A percentile compares a stretch with the other conserved stretches of the same genome.
phyloP scores from a whole-genome alignment of 2,888 invertebrate genomes.

The Drosophila ustulata region DNA sequence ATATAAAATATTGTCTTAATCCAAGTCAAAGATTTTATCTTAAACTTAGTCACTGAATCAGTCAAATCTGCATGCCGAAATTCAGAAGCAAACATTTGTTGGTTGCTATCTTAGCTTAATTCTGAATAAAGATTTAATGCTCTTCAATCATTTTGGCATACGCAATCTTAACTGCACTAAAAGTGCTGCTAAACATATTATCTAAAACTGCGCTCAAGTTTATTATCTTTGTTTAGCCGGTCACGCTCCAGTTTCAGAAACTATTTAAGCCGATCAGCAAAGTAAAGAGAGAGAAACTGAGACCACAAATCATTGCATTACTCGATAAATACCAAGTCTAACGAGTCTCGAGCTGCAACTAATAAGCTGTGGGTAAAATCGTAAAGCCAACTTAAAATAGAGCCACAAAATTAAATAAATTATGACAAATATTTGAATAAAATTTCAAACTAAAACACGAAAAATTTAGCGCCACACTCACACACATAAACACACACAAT shows the following conservation, averaged over 20 bases:
- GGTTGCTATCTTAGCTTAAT: too few species aligned
- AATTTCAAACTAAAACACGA: conserved; percentile 21
- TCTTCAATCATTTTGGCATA: too few species aligned
- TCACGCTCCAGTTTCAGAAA: conserved; percentile 36
- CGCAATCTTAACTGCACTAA: neutral
- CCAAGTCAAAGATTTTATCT: too few species aligned
- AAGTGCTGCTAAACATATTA: conserved; percentile 22
- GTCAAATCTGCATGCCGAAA: too few species aligned
- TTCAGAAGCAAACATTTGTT: too few species aligned
- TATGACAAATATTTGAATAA: conserved; percentile 72
- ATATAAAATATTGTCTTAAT: too few species aligned
- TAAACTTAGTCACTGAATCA: too few species aligned
- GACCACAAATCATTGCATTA: conserved; percentile 41
- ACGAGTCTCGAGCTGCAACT: conserved; percentile 41
- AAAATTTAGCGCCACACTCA: conserved; percentile 46
- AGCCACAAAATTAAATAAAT: conserved; percentile 71
- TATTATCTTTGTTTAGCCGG: conserved; percentile 21
- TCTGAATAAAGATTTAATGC: too few species aligned
- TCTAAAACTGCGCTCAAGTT: conserved; percentile 19
- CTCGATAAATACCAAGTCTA: conserved; percentile 43
- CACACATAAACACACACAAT: conserved; percentile 42
- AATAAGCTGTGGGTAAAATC: conserved; percentile 25
- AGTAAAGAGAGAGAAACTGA: neutral
- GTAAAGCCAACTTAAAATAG: conserved; percentile 54
- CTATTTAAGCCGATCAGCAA: conserved; percentile 18